Evolutionary conservation across 2,113 vertebrate species (phyloP).

Genomic region (Hyperoodon ampullatus): DNA sequence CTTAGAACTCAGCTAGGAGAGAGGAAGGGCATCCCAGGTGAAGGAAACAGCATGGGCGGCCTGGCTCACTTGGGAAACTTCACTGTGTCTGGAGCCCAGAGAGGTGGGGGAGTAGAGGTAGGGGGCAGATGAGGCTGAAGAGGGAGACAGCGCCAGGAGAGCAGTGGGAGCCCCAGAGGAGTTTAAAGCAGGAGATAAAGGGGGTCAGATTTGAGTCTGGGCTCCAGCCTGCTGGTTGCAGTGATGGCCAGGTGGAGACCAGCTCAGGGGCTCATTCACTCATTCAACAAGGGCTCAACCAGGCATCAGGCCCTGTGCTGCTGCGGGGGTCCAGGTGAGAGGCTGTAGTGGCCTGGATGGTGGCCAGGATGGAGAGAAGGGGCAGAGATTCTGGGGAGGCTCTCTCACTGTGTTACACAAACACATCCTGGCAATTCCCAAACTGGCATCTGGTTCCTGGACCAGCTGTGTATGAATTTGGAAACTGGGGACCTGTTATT

Average conservation of each 20-base stretch:
- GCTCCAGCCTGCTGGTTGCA: not conserved
- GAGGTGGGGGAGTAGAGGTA: fast-evolving
- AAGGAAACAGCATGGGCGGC: not conserved
- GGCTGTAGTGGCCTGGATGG: fast-evolving
- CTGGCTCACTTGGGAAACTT: not conserved
- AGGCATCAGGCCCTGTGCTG: not conserved
- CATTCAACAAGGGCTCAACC: not conserved
- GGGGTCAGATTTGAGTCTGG: not conserved
- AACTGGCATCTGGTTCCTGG: not conserved
- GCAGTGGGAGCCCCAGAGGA: fast-evolving
- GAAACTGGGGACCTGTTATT: not conserved
- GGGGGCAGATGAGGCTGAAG: not conserved
- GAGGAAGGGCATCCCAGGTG: not conserved
- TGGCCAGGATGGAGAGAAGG: not conserved
- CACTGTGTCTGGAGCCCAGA: not conserved
- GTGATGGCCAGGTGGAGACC: not conserved
- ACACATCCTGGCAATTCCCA: not conserved
- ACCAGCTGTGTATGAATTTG: not conserved
- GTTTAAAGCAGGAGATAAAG: not conserved
- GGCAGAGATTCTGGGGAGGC: not conserved
- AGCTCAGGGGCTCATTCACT: not conserved
- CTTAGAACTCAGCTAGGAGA: not conserved
- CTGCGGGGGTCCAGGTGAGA: not conserved
- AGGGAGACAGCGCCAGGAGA: fast-evolving
- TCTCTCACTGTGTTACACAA: not conserved